Evolutionary conservation across 1,140 invertebrate genomes (phyloP), one percentile per base, ranked within the genome.

Genomic region (Brachystomella parvula): DNA sequence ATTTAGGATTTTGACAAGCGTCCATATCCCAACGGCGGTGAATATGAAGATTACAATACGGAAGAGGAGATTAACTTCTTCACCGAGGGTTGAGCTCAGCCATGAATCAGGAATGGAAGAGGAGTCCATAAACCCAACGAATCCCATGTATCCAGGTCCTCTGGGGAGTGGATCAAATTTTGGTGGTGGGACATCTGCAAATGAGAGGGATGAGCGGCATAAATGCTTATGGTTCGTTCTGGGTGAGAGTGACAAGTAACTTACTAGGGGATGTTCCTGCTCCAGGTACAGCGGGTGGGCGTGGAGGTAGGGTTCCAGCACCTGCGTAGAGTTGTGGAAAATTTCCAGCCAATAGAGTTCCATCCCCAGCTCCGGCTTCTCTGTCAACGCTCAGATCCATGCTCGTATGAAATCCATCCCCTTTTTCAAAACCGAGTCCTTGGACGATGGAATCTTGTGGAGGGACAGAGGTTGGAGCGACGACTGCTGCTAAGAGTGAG

Each of bases 1-100:
- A 2, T 71, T 29, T 0, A 73, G 69, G 33, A 73, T 65, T n/a
- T 73, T 32, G 32, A 71, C 47, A 0, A 71, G 67, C 1, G 67
- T 65, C 69, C 69, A 71, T 0, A 73, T 67, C 21, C 72, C 72
- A 9, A 73, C 72, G 30, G 69, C 35, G 61, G 68, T 64, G 30
- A 73, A 73, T 1, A 73, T 28, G 35, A 71, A 65, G 21, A 73
- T 67, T 21, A 71, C 47, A 70, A 75, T 29, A 2, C 69, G 72
- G 71, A 73, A 3, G 68, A 53, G 2, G 69, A 31, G 44, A 69
- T 69, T 1, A 66, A 69, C 49, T 58, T 73, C 71, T 0, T 67
- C 69, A 17, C 67, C 66, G 0, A 71, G 35, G 0, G 69, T 67
- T 47, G 72, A 73, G 0, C 72, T 69, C 17, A 71, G 32, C 62